phyloP scores from a whole-genome alignment of 2,113 vertebrate species.

The Platycercus adscitus region DNA sequence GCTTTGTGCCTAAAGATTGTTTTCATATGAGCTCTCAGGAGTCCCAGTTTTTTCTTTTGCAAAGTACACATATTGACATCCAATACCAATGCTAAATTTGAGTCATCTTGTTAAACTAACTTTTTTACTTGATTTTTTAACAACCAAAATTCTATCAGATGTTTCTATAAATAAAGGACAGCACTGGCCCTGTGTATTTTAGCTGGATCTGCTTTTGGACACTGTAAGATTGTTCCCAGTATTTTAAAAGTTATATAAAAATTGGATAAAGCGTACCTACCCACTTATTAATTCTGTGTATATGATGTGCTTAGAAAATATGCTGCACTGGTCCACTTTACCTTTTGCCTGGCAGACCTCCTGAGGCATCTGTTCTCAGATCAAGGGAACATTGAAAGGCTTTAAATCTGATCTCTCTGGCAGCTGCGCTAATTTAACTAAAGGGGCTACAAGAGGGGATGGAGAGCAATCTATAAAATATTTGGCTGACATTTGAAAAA shows the following conservation, averaged over 20 bases:
- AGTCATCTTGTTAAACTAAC: background rate
- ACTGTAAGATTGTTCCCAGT: background rate
- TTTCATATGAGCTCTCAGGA: background rate
- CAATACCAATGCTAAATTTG: background rate
- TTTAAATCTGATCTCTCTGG: conserved; percentile 63
- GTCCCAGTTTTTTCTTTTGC: background rate
- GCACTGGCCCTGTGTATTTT: background rate
- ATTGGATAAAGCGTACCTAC: background rate
- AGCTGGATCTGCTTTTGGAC: background rate
- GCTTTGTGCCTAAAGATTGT: background rate
- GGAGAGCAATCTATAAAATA: conserved; percentile 63
- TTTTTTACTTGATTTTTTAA: background rate
- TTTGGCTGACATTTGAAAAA: conserved; percentile 71
- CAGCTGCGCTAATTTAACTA: conserved; percentile 68
- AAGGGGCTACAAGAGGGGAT: conserved; percentile 31
- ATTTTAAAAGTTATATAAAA: background rate
- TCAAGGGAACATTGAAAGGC: conserved; percentile 39
- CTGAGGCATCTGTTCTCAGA: conserved; percentile 49
- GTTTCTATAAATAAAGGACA: background rate
- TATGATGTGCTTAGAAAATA: conserved; percentile 27
- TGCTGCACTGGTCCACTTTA: conserved; percentile 14
- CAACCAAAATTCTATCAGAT: background rate
- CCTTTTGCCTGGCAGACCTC: conserved; percentile 53
- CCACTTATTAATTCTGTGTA: background rate
- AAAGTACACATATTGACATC: background rate